A percentile compares a stretch with the other conserved stretches of the same genome.
Conservation (phyloP, 2,113 vertebrate genomes). For the Ranitomeya imitator region DNA sequence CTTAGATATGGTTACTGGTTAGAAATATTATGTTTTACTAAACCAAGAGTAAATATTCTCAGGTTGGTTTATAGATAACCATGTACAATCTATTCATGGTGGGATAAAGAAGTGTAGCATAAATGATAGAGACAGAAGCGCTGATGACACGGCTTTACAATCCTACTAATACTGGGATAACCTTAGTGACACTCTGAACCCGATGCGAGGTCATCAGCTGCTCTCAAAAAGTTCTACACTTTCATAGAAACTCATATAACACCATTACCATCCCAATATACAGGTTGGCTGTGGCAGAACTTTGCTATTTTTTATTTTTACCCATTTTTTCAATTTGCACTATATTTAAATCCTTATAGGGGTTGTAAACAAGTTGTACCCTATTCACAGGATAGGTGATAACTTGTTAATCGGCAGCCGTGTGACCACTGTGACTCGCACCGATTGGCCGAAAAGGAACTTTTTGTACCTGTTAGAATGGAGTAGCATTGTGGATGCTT, state of each 20-base stretch:
- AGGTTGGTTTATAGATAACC: background rate
- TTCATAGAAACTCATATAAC: background rate
- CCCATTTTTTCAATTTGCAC: too few relatives aligned
- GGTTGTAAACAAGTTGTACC: too few relatives aligned
- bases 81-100: background rate
- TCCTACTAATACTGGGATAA: constrained; percentile 6
- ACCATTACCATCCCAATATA: background rate
- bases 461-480: too few relatives aligned
- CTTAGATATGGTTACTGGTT: background rate
- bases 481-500: too few relatives aligned
- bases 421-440: too few relatives aligned
- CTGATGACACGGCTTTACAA: constrained; percentile 13
- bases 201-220: background rate
- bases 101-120: constrained; percentile 10
- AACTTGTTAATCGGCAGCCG: too few relatives aligned
- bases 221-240: background rate
- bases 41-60: background rate
- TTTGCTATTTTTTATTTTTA: too few relatives aligned
- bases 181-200: background rate
- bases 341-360: too few relatives aligned
- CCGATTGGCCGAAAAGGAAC: too few relatives aligned
- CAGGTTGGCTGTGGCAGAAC: too few relatives aligned
- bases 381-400: too few relatives aligned
- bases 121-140: background rate
- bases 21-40: background rate